A percentile compares a stretch with the other conserved stretches of the same genome.
phyloP scores from a whole-genome alignment of 2,113 vertebrate genomes.

The Colius striatus region DNA sequence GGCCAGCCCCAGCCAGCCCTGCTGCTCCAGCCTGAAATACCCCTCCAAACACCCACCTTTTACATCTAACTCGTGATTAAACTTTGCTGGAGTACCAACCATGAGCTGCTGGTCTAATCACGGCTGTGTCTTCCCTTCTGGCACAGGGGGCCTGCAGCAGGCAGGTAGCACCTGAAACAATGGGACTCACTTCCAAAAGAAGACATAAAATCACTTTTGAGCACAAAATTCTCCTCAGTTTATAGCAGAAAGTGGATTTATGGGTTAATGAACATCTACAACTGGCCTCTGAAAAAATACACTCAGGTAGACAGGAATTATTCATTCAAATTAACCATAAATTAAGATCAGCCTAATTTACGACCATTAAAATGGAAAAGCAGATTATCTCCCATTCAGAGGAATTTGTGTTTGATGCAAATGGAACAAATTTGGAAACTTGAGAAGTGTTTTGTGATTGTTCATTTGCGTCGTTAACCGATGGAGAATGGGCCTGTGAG shows the following conservation, averaged over 20 bases:
- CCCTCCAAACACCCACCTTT: neutral
- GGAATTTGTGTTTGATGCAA: slow-evolving; percentile 84
- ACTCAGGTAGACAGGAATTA: slow-evolving; percentile 83
- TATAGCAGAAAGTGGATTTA: slow-evolving; percentile 66
- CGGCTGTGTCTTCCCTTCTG: neutral
- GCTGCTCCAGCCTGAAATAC: neutral
- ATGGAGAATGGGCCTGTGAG: slow-evolving; percentile 72
- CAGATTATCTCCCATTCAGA: slow-evolving; percentile 80
- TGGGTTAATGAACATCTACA: slow-evolving; percentile 81
- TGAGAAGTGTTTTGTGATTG: slow-evolving; percentile 81
- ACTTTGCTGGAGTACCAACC: neutral
- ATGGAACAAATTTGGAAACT: slow-evolving; percentile 82
- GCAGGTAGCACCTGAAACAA: fast-evolving
- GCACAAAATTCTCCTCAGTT: slow-evolving; percentile 20
- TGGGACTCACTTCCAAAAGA: neutral
- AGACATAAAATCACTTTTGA: neutral
- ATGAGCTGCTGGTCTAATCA: neutral
- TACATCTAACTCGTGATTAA: neutral
- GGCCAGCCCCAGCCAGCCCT: fast-evolving
- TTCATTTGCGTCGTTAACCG: slow-evolving; percentile 80
- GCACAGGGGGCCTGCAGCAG: neutral
- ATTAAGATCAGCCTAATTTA: slow-evolving; percentile 86
- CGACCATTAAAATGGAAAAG: slow-evolving; percentile 84
- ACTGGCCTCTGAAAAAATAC: slow-evolving; percentile 72
- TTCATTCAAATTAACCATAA: slow-evolving; percentile 84